Evolutionary conservation across 2,113 vertebrate species (phyloP), one percentile per base, ranked within the genome.

Genomic region (Notiomystis cincta): DNA sequence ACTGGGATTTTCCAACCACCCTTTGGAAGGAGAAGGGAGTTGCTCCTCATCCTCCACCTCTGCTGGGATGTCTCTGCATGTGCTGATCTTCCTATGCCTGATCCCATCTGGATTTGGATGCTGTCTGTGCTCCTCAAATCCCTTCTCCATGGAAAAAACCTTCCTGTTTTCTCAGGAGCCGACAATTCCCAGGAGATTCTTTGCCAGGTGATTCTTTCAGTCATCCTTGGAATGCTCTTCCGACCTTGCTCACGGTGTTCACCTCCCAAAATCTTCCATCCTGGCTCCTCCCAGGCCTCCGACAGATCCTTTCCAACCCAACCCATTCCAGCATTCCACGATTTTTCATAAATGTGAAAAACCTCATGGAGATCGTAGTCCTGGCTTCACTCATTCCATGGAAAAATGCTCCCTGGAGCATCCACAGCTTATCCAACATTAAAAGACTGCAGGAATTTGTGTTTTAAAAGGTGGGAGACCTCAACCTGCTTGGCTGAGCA

Each of bases 361-460:
- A 73, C 10, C 0, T 4, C 24, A 16, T 0, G 16, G 80, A 70
- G 16, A 21, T 51, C 20, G 13, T 15, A 12, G 27, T 6, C 33
- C 38, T 22, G n/a, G 40, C 19, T 87, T 44, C 19, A 19, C 24
- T 62, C 25, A 5, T 5, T 6, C 12, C 1, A 0, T 19, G 54
- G 42, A n/a, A 47, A 82, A 62, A 9, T 2, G 1, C 16, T 37
- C 9, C 30, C 33, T 50, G 50, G 56, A 65, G 30, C 53, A 38
- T 4, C 10, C 11, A 9, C 13, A 42, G 19, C 8, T 57, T n/a
- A 7, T 10, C 30, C 50, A 22, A 13, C 2, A 13, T 4, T 42
- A 91, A 82, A 50, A 2, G 13, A 50, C 22, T 7, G 21, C 4
- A 1, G 10, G 11, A 23, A 2, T 2, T n/a, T 51, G 0, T 21